These are phyloP conservation scores for Sylvia borin DNA, from an alignment of 2,797 vertebrate species.

Conservation along the genomic window DNA sequence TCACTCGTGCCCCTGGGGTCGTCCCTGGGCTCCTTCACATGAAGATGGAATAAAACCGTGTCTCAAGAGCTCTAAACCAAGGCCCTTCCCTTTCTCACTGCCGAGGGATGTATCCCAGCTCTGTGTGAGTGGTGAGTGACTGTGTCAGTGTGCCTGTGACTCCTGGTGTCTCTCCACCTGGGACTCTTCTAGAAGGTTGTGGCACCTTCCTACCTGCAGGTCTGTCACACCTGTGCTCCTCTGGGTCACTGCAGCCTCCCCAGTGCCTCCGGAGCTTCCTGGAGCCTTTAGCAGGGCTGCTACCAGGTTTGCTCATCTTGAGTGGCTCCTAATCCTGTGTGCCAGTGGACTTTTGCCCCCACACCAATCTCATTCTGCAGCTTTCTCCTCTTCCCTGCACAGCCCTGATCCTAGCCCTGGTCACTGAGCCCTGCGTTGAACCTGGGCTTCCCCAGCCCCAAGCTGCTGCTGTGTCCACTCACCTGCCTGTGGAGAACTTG, in stretches of 20 bases:
- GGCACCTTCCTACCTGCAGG: too few relatives aligned
- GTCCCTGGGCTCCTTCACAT: too few relatives aligned
- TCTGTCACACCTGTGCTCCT: not conserved
- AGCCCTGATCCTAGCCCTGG: not conserved
- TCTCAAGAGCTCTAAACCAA: too few relatives aligned
- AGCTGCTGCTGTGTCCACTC: not conserved
- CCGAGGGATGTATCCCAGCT: too few relatives aligned
- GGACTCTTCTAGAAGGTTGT: too few relatives aligned
- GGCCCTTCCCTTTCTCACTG: too few relatives aligned
- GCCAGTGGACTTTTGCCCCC: not conserved
- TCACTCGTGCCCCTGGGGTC: too few relatives aligned
- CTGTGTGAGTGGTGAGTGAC: too few relatives aligned
- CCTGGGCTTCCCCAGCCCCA: not conserved
- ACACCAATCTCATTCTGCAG: not conserved
- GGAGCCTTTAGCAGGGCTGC: not conserved
- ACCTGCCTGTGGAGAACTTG: not conserved
- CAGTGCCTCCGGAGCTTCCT: not conserved
- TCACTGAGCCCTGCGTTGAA: accelerated
- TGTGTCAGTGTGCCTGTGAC: too few relatives aligned
- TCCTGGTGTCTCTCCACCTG: too few relatives aligned
- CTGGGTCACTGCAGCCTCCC: not conserved
- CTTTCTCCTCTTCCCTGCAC: not conserved
- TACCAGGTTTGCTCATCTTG: not conserved
- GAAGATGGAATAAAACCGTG: too few relatives aligned
- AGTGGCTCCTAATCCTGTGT: accelerated